Percentiles rank a stretch among this genome's conserved stretches.
Evolutionary conservation across 2,888 invertebrate species (phyloP).

Genomic region (Acrobasis consociella): DNA sequence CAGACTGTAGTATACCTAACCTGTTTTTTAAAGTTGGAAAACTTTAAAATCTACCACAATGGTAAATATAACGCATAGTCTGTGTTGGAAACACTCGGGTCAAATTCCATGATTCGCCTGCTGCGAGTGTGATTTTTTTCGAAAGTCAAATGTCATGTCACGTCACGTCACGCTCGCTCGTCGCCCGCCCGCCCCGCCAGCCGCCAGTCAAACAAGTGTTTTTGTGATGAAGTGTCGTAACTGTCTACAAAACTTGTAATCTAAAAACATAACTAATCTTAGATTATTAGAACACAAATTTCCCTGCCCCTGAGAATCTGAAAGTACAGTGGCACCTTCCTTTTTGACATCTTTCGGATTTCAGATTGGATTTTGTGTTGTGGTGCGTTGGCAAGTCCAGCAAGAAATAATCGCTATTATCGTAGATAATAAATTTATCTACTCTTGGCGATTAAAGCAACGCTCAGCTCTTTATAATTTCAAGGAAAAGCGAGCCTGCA

Average conservation of each 20-base stretch:
- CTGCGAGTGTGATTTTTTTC: too few relatives aligned
- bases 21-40: too few relatives aligned
- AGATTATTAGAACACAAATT: background rate
- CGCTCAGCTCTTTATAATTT: background rate
- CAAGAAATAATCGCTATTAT: slow-evolving; percentile 8
- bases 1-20: too few relatives aligned
- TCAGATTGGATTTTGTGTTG: background rate
- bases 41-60: too few relatives aligned
- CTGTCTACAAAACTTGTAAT: background rate
- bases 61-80: too few relatives aligned
- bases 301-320: background rate
- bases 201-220: background rate
- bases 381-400: background rate
- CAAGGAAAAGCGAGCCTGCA: slow-evolving; percentile 23
- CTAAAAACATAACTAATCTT: background rate
- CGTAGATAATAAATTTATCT: slow-evolving; percentile 21
- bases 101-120: background rate
- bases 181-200: too few relatives aligned
- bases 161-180: too few relatives aligned
- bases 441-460: slow-evolving; percentile 1
- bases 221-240: background rate
- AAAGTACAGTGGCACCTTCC: background rate
- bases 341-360: background rate
- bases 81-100: background rate
- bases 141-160: background rate